phyloP scores from a whole-genome alignment of 2,888 invertebrate genomes.

The Coelogynopora nodosa region DNA sequence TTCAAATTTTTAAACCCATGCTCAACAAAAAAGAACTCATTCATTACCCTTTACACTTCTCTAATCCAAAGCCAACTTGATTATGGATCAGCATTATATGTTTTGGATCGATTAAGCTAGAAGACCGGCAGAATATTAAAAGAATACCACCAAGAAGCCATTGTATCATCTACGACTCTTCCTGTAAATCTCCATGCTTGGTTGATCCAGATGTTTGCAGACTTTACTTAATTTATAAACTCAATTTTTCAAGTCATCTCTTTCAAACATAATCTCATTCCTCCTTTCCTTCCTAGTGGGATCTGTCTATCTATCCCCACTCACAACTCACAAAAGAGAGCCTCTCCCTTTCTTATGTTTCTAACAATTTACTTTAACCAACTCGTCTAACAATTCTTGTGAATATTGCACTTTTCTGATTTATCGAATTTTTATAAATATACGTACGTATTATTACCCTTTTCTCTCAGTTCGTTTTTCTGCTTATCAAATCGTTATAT shows the following conservation, averaged over 20 bases:
- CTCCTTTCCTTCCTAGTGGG: neutral
- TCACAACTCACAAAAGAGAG: neutral
- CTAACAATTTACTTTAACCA: neutral
- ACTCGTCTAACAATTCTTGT: neutral
- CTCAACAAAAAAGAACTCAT: neutral
- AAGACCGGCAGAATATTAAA: neutral
- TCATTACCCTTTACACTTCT: neutral
- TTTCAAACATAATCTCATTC: neutral
- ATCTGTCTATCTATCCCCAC: neutral
- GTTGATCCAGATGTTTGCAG: neutral
- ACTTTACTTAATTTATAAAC: neutral
- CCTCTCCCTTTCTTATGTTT: neutral
- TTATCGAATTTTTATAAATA: no score
- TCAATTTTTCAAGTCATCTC: no score
- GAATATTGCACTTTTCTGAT: no score
- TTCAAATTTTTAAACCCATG: neutral
- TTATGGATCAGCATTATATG: neutral
- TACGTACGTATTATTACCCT: no score
- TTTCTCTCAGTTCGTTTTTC: no score
- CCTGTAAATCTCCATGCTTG: neutral
- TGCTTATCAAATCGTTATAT: no score
- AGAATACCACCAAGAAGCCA: neutral
- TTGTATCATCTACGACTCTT: neutral
- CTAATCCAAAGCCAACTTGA: neutral
- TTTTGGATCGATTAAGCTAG: neutral